Conservation (phyloP, 2,113 vertebrate genomes). For the Xenopus borealis region DNA sequence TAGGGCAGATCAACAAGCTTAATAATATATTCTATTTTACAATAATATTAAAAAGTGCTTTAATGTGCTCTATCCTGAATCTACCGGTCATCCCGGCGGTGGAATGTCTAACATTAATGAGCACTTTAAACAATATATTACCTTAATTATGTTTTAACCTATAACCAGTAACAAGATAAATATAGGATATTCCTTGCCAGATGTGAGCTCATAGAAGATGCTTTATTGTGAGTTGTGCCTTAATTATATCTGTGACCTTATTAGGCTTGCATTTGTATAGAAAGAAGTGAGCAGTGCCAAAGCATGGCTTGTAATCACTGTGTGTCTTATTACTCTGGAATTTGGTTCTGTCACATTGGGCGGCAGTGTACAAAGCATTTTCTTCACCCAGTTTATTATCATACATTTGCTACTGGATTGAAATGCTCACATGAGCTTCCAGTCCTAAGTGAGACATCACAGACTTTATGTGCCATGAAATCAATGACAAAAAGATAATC, state of each 20-base stretch:
- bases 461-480: constrained; percentile 33
- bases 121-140: not conserved
- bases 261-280: constrained; percentile 22
- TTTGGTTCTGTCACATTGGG: not conserved
- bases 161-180: constrained; percentile 17
- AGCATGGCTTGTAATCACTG: not conserved
- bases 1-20: no score
- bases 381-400: not conserved
- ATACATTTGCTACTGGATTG: not conserved
- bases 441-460: not conserved
- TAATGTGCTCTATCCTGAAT: constrained; percentile 1
- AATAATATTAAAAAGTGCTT: not conserved
- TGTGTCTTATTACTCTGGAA: not conserved
- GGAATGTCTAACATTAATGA: constrained; percentile 3
- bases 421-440: not conserved
- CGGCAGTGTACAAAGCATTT: not conserved
- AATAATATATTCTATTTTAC: not conserved
- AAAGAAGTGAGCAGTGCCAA: not conserved
- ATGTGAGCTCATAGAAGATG: not conserved
- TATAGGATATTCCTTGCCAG: constrained; percentile 11
- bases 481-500: constrained; percentile 32
- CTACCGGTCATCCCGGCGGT: constrained; percentile 3
- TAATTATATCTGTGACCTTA: constrained; percentile 22
- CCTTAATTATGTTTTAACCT: constrained; percentile 35
- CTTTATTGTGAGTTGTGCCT: not conserved